These are phyloP conservation scores for Hippocampus comes DNA, from an alignment of 2,113 vertebrate genomes.

Conservation along the genomic window DNA sequence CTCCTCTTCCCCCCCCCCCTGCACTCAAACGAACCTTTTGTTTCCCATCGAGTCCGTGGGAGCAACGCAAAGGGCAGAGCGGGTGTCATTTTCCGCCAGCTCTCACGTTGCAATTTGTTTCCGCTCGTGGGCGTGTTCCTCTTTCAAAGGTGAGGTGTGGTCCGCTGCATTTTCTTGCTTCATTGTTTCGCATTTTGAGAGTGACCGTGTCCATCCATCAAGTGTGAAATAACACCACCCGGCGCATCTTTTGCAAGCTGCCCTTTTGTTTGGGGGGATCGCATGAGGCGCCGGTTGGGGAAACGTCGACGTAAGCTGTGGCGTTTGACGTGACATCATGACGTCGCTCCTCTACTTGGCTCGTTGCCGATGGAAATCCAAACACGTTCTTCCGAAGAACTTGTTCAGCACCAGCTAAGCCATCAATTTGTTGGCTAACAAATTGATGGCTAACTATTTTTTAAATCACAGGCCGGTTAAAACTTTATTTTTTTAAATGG, in stretches of 20 bases:
- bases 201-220: background rate
- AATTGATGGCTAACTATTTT: too few species aligned
- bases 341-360: too few species aligned
- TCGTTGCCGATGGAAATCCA: too few species aligned
- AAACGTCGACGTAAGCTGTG: too few species aligned
- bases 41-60: background rate
- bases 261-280: background rate
- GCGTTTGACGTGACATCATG: too few species aligned
- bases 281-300: too few species aligned
- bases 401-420: too few species aligned
- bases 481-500: too few species aligned
- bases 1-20: background rate
- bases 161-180: background rate
- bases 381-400: too few species aligned
- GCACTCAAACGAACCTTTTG: background rate
- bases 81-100: background rate
- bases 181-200: background rate
- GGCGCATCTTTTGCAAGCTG: background rate
- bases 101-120: background rate
- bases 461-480: too few species aligned
- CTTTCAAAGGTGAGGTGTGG: background rate
- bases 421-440: too few species aligned
- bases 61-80: background rate
- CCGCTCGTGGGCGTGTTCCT: background rate
- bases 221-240: background rate